Percentiles rank a stretch among this genome's conserved stretches.
Conservation (phyloP, 2,797 vertebrate genomes). For the Streptopelia turtur region DNA sequence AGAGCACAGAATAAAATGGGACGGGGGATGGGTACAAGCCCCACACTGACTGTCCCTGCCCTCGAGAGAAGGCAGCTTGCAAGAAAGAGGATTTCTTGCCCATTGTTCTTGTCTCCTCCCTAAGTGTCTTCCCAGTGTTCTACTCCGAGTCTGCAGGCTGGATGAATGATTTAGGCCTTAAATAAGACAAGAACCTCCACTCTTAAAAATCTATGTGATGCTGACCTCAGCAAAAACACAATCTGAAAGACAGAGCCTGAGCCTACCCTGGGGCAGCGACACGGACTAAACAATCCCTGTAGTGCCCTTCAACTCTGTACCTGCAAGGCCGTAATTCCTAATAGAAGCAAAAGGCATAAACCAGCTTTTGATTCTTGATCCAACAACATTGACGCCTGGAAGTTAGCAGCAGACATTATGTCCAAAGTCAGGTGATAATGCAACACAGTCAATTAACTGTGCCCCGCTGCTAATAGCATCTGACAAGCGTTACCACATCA, state of each 20-base stretch:
- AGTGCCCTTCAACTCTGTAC: background rate
- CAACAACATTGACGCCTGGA: background rate
- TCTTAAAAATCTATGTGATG: background rate
- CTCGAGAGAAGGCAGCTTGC: background rate
- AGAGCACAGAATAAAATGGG: background rate
- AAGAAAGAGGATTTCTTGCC: background rate
- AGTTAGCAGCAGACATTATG: background rate
- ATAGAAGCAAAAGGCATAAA: background rate
- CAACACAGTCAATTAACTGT: background rate
- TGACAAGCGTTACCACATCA: constrained; percentile 9
- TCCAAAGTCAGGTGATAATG: background rate
- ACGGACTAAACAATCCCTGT: background rate
- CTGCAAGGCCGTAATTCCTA: background rate
- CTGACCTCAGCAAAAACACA: background rate
- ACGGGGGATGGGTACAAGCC: background rate
- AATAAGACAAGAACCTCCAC: background rate
- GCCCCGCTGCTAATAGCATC: background rate
- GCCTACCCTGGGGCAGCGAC: background rate
- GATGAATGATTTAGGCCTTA: background rate
- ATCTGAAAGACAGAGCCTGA: background rate
- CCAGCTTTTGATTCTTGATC: background rate
- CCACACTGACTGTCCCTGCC: background rate
- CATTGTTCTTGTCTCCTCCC: background rate
- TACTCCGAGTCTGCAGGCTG: background rate
- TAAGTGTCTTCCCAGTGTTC: background rate